Evolutionary conservation across 2,888 invertebrate species (phyloP).

Genomic region (Lordiphosa andalusiaca): DNA sequence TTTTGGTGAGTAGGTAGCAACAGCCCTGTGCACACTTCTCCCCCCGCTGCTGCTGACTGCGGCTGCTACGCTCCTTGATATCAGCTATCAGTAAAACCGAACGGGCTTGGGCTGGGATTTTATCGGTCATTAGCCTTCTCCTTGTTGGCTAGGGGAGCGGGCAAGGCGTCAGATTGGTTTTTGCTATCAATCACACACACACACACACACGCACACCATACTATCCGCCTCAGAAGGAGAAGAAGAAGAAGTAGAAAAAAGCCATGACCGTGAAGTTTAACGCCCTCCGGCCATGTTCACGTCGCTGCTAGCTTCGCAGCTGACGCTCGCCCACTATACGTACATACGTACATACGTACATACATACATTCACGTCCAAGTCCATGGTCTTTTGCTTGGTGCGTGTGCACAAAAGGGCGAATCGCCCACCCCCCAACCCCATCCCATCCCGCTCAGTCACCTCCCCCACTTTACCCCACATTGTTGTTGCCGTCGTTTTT

Average conservation of each 20-base stretch:
- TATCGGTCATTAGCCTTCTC: constrained; percentile 68
- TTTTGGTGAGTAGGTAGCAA: constrained; percentile 1
- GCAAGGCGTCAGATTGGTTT: constrained; percentile 54
- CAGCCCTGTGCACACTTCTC: background rate
- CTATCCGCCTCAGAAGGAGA: constrained; percentile 18
- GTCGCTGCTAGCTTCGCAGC: constrained; percentile 17
- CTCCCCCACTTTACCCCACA: constrained; percentile 2
- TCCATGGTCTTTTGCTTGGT: constrained; percentile 6
- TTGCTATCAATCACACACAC: constrained; percentile 56
- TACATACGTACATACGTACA: background rate
- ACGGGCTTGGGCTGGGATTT: constrained; percentile 60
- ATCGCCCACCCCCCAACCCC: constrained; percentile 4
- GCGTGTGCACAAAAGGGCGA: constrained; percentile 12
- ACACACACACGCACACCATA: constrained; percentile 13
- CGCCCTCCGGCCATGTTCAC: constrained; percentile 56
- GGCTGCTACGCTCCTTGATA: constrained; percentile 3
- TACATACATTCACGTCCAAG: constrained; percentile 2
- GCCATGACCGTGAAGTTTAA: constrained; percentile 77
- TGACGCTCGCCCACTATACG: constrained; percentile 18
- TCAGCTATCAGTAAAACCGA: constrained; percentile 31
- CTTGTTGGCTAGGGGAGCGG: background rate
- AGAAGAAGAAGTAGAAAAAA: constrained; percentile 44
- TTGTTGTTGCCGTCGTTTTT: constrained; percentile 41
- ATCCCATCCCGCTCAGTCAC: constrained; percentile 1
- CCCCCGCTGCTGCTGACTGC: background rate